phyloP scores from a whole-genome alignment of 1,140 invertebrate genomes.

The Pseudomyrmex cubaensis region DNA sequence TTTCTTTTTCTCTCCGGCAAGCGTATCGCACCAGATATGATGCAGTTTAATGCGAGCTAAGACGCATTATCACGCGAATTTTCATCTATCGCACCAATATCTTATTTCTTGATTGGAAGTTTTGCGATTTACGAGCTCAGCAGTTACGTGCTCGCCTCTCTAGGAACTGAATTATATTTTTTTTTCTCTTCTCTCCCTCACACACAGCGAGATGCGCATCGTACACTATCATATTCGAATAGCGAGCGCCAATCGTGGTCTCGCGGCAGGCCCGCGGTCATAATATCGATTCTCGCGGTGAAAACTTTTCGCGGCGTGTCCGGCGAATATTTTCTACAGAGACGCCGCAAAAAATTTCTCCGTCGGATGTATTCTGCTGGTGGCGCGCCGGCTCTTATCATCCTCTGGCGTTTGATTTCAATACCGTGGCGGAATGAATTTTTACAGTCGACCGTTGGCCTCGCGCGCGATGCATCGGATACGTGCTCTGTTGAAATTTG shows the following conservation, averaged over 20 bases:
- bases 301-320: slow-evolving; percentile 36
- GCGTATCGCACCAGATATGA: too few species aligned
- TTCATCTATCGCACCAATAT: slow-evolving; percentile 44
- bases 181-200: neutral
- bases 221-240: slow-evolving; percentile 50
- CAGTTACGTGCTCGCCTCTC: slow-evolving; percentile 40
- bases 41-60: neutral
- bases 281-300: slow-evolving; percentile 43
- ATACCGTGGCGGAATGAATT: slow-evolving; percentile 50
- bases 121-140: slow-evolving; percentile 45
- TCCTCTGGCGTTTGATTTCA: slow-evolving; percentile 36
- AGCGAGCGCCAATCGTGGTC: slow-evolving; percentile 13
- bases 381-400: slow-evolving; percentile 38
- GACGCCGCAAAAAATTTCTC: slow-evolving; percentile 41
- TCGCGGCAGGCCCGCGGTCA: slow-evolving; percentile 8
- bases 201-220: slow-evolving; percentile 30
- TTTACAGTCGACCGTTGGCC: slow-evolving; percentile 13
- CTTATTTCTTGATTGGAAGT: slow-evolving; percentile 51
- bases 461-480: neutral
- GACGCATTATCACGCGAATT: slow-evolving; percentile 41
- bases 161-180: slow-evolving; percentile 35
- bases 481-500: slow-evolving; percentile 32
- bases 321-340: slow-evolving; percentile 49
- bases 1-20: neutral
- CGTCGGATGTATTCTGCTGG: slow-evolving; percentile 21